Evolutionary conservation across 2,888 invertebrate species (phyloP).

Genomic region (Anoplius nigerrimus): DNA sequence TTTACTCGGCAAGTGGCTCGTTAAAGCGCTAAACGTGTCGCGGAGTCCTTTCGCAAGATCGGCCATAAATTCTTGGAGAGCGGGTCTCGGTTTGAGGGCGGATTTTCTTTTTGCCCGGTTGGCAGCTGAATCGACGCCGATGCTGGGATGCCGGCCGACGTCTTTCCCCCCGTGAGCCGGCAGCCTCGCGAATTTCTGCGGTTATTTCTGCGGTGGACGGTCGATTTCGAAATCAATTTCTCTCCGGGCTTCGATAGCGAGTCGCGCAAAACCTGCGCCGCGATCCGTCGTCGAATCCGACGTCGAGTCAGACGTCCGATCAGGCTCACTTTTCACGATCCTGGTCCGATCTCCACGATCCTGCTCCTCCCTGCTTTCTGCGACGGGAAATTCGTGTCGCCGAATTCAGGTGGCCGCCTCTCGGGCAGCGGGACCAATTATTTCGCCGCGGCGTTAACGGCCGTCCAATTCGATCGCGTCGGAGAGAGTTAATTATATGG

Average conservation of each 20-base stretch:
- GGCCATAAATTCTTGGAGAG: too few relatives aligned
- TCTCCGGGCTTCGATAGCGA: constrained; percentile 13
- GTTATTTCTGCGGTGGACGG: constrained; percentile 27
- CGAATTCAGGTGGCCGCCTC: too few relatives aligned
- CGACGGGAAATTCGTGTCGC: not conserved
- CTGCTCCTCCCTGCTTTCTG: too few relatives aligned
- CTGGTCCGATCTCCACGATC: not conserved
- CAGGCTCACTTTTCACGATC: not conserved
- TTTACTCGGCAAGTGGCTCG: too few relatives aligned
- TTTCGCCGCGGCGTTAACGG: not conserved
- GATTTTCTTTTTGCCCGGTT: too few relatives aligned
- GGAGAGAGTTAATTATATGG: too few relatives aligned
- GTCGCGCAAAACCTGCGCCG: constrained; percentile 15
- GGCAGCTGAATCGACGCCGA: too few relatives aligned
- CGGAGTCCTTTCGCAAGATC: too few relatives aligned
- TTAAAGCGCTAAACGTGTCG: too few relatives aligned
- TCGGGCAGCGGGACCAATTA: not conserved
- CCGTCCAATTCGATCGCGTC: too few relatives aligned
- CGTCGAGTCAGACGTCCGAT: not conserved
- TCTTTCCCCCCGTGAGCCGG: not conserved
- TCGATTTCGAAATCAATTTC: constrained; percentile 44
- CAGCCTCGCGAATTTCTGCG: constrained; percentile 36
- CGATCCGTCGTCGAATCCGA: not conserved
- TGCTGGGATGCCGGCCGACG: not conserved
- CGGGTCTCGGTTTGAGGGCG: too few relatives aligned